Base-by-base conservation (phyloP, 2,113 vertebrate genomes). In the Nothoprocta perdicaria region DNA sequence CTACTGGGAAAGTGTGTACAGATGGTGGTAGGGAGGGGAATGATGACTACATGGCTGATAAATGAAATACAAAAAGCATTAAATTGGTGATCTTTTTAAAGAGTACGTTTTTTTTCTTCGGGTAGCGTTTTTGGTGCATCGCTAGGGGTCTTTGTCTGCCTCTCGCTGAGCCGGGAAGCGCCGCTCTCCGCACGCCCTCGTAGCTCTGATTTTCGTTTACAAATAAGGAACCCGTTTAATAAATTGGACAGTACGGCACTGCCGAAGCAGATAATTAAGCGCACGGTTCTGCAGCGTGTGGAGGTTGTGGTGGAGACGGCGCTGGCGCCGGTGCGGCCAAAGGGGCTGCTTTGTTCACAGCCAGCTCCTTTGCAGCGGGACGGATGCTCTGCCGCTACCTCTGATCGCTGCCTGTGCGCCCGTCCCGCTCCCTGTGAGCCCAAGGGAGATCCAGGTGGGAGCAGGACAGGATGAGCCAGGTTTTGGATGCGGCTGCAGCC, bases 1-100 rank as follows among this genome's bases (percentile, higher is more conserved):
- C 98, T 98, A 96, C 96, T 95, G 97, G 98, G 97, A 97, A 97
- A 97, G 96, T 97, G 96, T 96, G 96, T 98, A 94, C 97, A 98
- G 97, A 97, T 98, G 97, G 97, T 96, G 96, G 92, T 92, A 90
- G 93, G 94, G 96, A 94, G 93, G 92, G 96, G 96, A 91, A 96
- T 95, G 94, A 96, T 87, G 88, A 67, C 92, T 95, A 89, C 95
- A 92, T 95, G 95, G 92, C 96, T 96, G 96, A 95, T 95, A 95
- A 95, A 94, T 96, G 94, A 96, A 97, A 96, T 95, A 94, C 92
- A 89, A 91, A 95, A 95, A 93, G 78, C 91, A 95, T 94, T 96
- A 94, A 94, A 94, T 95, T 94, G 88, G 89, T 95, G 92, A 90
- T 91, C 93, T 94, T 96, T 95, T 93, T 92, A 95, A 95, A 96